phyloP scores from a whole-genome alignment of 2,113 vertebrate species.

The Syngnathus typhle region DNA sequence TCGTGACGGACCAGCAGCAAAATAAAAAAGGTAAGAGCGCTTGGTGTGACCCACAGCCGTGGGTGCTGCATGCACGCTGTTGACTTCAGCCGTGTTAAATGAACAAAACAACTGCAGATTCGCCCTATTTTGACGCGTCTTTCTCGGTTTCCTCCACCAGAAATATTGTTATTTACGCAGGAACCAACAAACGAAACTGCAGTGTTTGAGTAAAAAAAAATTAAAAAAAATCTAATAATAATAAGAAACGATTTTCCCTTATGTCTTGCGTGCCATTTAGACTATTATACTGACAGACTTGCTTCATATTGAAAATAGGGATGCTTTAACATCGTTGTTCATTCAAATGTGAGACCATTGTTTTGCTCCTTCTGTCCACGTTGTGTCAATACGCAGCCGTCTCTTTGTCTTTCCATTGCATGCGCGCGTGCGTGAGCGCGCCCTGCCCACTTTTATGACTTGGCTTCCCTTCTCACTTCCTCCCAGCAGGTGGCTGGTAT shows the following conservation, averaged over 20 bases:
- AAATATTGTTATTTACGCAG: background rate
- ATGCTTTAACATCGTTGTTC: background rate
- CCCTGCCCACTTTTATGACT: conserved; percentile 58
- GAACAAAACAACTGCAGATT: conserved; percentile 9
- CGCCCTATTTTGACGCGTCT: conserved; percentile 1
- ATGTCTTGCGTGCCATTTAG: background rate
- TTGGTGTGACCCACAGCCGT: conserved; percentile 4
- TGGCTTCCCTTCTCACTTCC: conserved; percentile 57
- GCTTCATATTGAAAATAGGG: background rate
- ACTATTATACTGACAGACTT: background rate
- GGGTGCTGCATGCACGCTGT: conserved; percentile 17
- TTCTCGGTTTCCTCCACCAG: background rate
- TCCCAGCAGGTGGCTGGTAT: conserved; percentile 35
- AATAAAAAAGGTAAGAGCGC: conserved; percentile 52
- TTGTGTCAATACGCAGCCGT: background rate
- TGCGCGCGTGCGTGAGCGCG: background rate
- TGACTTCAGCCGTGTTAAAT: conserved; percentile 1
- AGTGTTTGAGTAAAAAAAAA: background rate
- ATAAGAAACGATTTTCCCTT: background rate
- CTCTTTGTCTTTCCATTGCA: conserved; percentile 5
- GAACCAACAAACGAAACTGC: background rate
- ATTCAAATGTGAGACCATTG: background rate
- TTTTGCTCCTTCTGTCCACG: background rate
- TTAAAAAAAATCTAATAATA: too few species aligned
- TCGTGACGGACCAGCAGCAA: conserved; percentile 62